These are phyloP conservation scores for Trematomus bernacchii DNA, from an alignment of 2,797 vertebrate genomes.

Conservation along the genomic window DNA sequence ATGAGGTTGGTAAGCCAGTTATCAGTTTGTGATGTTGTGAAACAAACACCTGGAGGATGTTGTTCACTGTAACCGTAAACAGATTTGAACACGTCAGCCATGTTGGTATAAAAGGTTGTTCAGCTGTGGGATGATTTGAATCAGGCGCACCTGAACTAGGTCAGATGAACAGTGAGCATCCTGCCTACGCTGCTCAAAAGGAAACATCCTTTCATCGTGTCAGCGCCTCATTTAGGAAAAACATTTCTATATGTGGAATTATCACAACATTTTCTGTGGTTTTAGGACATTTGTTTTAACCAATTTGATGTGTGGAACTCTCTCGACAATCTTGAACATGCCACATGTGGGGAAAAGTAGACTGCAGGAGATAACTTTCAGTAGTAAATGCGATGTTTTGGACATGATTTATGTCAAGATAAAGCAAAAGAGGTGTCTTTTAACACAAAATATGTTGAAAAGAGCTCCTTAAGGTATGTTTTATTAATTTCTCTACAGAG, in stretches of 20 bases:
- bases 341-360: too few relatives aligned
- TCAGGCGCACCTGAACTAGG: conserved; percentile 26
- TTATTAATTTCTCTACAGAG: background rate
- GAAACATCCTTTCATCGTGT: conserved; percentile 1
- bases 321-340: background rate
- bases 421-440: background rate
- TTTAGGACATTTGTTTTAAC: background rate
- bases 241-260: background rate
- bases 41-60: background rate
- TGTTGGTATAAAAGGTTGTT: background rate
- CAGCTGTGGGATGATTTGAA: conserved; percentile 16
- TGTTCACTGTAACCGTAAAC: background rate
- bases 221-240: background rate
- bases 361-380: background rate
- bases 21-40: background rate
- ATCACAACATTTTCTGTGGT: background rate
- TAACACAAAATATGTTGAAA: background rate
- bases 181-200: background rate
- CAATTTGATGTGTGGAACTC: background rate
- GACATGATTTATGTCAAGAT: background rate
- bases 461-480: too few relatives aligned
- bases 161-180: conserved; percentile 13
- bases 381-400: background rate
- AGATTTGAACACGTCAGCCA: background rate
- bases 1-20: background rate